Percentiles rank a stretch among this genome's conserved stretches.
These are phyloP conservation scores for Miichthys miiuy DNA, from an alignment of 2,797 vertebrate genomes.

Conservation along the genomic window DNA sequence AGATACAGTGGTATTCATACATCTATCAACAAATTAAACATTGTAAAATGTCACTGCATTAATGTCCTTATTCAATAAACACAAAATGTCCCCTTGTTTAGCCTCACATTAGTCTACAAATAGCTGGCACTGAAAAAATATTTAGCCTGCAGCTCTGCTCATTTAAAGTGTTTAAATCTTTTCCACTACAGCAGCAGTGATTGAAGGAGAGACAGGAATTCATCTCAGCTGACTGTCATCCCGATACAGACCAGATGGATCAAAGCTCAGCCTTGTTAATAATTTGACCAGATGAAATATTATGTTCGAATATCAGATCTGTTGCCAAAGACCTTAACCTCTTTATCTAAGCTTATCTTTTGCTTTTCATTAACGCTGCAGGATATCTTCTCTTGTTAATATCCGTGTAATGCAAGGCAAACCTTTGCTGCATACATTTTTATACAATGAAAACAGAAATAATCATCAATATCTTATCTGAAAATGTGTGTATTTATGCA, in stretches of 20 bases:
- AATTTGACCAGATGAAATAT: constrained; percentile 17
- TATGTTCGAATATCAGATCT: constrained; percentile 7
- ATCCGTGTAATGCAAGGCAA: neutral
- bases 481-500: neutral
- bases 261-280: constrained; percentile 9
- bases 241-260: constrained; percentile 37
- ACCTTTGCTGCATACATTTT: neutral
- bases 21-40: neutral
- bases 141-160: constrained; percentile 41
- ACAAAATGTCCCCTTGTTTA: neutral
- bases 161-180: constrained; percentile 29
- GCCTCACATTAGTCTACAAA: constrained; percentile 12
- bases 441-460: neutral
- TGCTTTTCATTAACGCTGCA: neutral
- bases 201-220: constrained; percentile 35
- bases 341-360: neutral
- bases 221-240: constrained; percentile 22
- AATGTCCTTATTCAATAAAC: neutral
- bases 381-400: no score
- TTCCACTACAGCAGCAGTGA: constrained; percentile 29
- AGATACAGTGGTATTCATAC: no score
- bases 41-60: neutral
- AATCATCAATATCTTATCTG: neutral
- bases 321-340: constrained; percentile 15
- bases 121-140: constrained; percentile 30